These are phyloP conservation scores for Priocnemis perturbator DNA, from an alignment of 2,888 invertebrate species.

Conservation along the genomic window DNA sequence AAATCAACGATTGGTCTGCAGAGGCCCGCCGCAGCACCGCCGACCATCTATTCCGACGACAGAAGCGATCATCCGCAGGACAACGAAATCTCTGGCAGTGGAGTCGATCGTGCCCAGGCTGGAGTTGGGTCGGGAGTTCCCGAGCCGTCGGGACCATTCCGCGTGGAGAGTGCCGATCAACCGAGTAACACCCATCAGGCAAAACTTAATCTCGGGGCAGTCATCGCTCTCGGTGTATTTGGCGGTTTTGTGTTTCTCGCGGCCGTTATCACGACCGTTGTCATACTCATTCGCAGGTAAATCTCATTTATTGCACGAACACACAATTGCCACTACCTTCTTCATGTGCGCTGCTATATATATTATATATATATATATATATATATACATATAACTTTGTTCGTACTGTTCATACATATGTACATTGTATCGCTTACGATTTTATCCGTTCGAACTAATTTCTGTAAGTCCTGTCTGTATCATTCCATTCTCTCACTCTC, in stretches of 20 bases:
- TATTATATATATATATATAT: slow-evolving; percentile 28
- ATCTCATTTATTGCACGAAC: neutral
- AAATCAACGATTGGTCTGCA: slow-evolving; percentile 67
- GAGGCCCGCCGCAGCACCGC: slow-evolving; percentile 62
- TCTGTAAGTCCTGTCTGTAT: slow-evolving; percentile 26
- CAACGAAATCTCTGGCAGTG: slow-evolving; percentile 82
- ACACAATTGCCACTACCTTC: no score
- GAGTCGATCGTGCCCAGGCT: slow-evolving; percentile 70
- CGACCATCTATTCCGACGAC: slow-evolving; percentile 65
- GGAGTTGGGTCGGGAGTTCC: slow-evolving; percentile 68
- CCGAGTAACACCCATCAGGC: slow-evolving; percentile 75
- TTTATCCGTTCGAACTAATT: slow-evolving; percentile 47
- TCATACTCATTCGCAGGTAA: slow-evolving; percentile 92
- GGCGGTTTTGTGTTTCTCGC: slow-evolving; percentile 94
- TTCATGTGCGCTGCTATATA: no score
- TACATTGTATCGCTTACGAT: slow-evolving; percentile 21
- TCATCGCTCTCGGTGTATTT: slow-evolving; percentile 92
- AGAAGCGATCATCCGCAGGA: slow-evolving; percentile 85
- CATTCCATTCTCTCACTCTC: slow-evolving; percentile 25
- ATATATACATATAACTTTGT: slow-evolving; percentile 39
- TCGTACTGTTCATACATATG: slow-evolving; percentile 9
- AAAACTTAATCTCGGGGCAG: slow-evolving; percentile 88
- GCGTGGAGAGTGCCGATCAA: slow-evolving; percentile 68
- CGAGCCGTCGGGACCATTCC: slow-evolving; percentile 79
- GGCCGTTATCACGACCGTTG: slow-evolving; percentile 91